Evolutionary conservation across 1,140 invertebrate species (phyloP), one percentile per base, ranked within the genome.

Genomic region (Platorchestia sp.): DNA sequence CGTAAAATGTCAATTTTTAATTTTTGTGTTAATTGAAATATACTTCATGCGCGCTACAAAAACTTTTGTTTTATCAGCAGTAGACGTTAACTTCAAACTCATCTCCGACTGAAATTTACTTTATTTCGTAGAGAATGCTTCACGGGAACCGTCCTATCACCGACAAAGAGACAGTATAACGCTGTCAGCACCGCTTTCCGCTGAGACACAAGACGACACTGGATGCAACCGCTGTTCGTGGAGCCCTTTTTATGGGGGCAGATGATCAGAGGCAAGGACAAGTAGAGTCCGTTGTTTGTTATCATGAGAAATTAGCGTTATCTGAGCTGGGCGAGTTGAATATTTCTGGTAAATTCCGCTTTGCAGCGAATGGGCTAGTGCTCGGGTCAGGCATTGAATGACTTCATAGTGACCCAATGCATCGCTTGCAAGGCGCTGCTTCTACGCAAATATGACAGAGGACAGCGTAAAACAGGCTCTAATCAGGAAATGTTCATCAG

Each of bases 291-390:
- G 1, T 1, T 75, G 10, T 75, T 1, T 75, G 10, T 75, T 75
- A 75, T 75, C 59, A 75, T 75, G 27, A 75, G 7, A 75, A 75
- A 75, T 75, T 75, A 75, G 27, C 59, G 10, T 75, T 75, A 75
- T 75, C 59, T 10, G 27, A 75, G 10, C 10, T 1, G 59, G 59
- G 59, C 27, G 27, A 75, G 59, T 75, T 75, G 59, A 75, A 75
- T 75, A 75, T 75, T 75, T 75, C 59, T 75, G 59, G 59, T 75
- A 75, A 75, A 75, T 75, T 91, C 96, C 96, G 16, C 96, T 59
- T 16, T 96, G 96, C 44, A 96, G 95, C 51, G 96, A 96, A 45
- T 96, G 96, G n/a, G 96, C 95, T n/a, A 96, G 95, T 19, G 96
- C 59, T 75, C 1, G 59, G 27, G 14, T 22, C 27, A 3, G 14